Conservation (phyloP, 23 tunicate genomes). For the Ciona savignyi region DNA sequence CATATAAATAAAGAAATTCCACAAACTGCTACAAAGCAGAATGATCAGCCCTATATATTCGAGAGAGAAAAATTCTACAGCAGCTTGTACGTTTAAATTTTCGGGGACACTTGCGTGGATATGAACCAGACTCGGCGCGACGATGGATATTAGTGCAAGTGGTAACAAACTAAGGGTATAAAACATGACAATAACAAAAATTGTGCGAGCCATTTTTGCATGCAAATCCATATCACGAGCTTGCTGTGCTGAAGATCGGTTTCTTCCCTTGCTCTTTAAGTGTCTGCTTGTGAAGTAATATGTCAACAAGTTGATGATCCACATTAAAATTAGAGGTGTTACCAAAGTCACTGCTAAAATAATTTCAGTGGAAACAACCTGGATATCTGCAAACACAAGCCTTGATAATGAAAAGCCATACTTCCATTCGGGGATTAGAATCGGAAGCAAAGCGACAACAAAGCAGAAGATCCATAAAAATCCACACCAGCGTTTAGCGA, state of each 20-base stretch:
- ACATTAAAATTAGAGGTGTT: background rate
- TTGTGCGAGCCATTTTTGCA: conserved; percentile 3
- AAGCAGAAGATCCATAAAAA: background rate
- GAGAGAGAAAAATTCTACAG: background rate
- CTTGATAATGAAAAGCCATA: no score
- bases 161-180: no score
- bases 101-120: background rate
- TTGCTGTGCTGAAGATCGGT: no score
- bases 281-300: no score
- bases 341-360: background rate
- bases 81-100: background rate
- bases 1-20: no score
- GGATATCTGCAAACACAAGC: background rate
- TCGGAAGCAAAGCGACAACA: background rate
- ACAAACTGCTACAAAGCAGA: no score
- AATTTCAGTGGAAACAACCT: background rate
- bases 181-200: background rate
- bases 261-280: no score
- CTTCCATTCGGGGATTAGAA: background rate
- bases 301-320: background rate
- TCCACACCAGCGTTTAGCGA: background rate
- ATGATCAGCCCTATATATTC: background rate
- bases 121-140: background rate
- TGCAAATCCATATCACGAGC: background rate
- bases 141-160: background rate